Conservation (phyloP, 2,113 vertebrate genomes). For the Chrysochloris asiatica region DNA sequence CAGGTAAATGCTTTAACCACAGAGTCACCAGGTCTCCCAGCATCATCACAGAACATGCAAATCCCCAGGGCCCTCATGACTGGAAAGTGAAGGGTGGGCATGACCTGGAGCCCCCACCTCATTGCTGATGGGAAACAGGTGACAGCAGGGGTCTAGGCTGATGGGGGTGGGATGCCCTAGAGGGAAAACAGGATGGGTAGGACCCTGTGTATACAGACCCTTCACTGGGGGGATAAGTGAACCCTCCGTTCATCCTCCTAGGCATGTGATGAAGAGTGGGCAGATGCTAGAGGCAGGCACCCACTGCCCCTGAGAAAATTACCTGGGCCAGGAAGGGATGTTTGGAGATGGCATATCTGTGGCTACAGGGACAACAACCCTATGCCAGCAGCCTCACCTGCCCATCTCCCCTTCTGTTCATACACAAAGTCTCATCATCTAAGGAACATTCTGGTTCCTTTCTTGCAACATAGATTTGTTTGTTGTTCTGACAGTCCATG, state of each 20-base stretch:
- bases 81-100: background rate
- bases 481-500: too few relatives aligned
- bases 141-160: background rate
- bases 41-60: fast-evolving
- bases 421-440: too few relatives aligned
- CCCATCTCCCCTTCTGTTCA: background rate
- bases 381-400: background rate
- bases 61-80: background rate
- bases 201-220: fast-evolving
- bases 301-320: fast-evolving
- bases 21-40: background rate
- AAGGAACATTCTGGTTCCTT: too few relatives aligned
- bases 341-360: background rate
- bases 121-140: background rate
- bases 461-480: too few relatives aligned
- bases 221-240: background rate
- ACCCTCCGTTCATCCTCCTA: fast-evolving
- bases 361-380: background rate
- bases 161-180: background rate
- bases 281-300: background rate
- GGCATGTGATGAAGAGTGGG: fast-evolving
- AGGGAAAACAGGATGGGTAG: background rate
- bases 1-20: background rate
- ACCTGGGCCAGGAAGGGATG: fast-evolving
- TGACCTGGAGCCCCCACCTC: background rate